phyloP scores from a whole-genome alignment of 2,797 vertebrate genomes.

The Diglossa cyanea region DNA sequence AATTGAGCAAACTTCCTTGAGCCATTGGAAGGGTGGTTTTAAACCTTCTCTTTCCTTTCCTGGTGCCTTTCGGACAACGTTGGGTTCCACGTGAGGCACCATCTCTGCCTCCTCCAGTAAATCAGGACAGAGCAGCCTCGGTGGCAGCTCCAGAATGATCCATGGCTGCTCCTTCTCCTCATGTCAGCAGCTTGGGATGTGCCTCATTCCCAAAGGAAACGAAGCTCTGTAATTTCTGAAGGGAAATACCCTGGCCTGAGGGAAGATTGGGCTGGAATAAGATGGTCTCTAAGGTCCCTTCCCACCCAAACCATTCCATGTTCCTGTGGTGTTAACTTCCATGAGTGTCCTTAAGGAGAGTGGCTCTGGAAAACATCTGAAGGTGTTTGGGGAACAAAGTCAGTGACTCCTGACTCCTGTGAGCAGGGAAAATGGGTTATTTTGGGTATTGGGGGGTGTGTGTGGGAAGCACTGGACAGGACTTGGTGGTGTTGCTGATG shows the following conservation, averaged over 20 bases:
- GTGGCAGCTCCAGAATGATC: neutral
- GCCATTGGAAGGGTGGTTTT: neutral
- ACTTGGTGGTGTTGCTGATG: neutral
- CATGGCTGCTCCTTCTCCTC: neutral
- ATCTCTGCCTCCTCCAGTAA: rapidly evolving
- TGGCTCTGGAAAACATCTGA: rapidly evolving
- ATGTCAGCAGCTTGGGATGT: neutral
- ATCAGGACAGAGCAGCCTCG: neutral
- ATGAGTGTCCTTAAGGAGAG: neutral
- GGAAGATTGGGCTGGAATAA: neutral
- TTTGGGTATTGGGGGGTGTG: neutral
- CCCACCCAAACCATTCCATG: neutral
- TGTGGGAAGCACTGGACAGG: neutral
- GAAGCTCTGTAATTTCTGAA: neutral
- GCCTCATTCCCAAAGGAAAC: neutral
- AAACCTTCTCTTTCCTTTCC: neutral
- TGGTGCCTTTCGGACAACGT: rapidly evolving
- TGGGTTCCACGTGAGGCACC: rapidly evolving
- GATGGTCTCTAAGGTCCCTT: neutral
- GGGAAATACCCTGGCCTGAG: neutral
- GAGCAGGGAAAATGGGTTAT: rapidly evolving
- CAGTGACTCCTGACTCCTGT: neutral
- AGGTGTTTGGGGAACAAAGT: rapidly evolving
- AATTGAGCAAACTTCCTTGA: neutral
- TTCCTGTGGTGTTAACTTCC: neutral